phyloP scores from a whole-genome alignment of 2,888 invertebrate species.

The Podabrus alpinus region DNA sequence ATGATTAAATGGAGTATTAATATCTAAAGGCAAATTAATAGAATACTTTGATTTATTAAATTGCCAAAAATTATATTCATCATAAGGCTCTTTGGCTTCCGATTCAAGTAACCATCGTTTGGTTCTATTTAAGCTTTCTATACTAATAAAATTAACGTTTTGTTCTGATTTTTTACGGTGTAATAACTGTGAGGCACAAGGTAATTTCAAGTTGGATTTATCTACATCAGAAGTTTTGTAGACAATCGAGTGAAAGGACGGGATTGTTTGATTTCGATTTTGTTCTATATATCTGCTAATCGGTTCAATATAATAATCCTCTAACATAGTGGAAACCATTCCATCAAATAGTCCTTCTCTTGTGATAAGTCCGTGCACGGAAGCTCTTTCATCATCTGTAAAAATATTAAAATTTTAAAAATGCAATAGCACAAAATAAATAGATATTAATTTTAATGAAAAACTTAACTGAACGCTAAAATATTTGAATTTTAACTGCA shows the following conservation, averaged over 20 bases:
- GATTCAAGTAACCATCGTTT: constrained; percentile 75
- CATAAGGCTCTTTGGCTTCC: constrained; percentile 56
- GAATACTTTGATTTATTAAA: constrained; percentile 59
- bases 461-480: too few relatives aligned
- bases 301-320: constrained; percentile 86
- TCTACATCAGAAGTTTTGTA: constrained; percentile 81
- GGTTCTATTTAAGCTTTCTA: constrained; percentile 44
- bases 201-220: constrained; percentile 51
- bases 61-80: constrained; percentile 55
- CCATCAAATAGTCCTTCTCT: constrained; percentile 89
- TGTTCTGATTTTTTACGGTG: constrained; percentile 48
- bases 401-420: not conserved
- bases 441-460: too few relatives aligned
- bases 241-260: constrained; percentile 78
- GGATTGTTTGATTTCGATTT: constrained; percentile 57
- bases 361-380: constrained; percentile 85
- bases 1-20: constrained; percentile 47
- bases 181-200: constrained; percentile 50
- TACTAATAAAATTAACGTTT: constrained; percentile 47
- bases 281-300: constrained; percentile 66
- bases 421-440: too few relatives aligned
- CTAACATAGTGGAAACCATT: constrained; percentile 75
- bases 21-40: constrained; percentile 51
- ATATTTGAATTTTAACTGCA: too few relatives aligned
- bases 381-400: constrained; percentile 78